These are phyloP conservation scores for Buathra laborator DNA, from an alignment of 2,888 invertebrate genomes.

Conservation along the genomic window DNA sequence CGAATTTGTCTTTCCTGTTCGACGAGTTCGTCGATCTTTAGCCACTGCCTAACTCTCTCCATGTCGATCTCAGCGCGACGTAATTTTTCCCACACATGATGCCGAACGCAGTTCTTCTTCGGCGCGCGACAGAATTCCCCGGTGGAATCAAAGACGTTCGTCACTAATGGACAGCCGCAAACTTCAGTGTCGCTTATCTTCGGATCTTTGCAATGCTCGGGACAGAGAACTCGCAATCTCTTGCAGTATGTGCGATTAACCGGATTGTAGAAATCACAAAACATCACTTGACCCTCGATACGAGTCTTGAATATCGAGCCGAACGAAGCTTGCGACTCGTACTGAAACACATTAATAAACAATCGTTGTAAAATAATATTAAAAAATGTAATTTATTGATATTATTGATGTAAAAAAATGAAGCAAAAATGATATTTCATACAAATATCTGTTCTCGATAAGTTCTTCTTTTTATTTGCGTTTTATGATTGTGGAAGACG, in stretches of 20 bases:
- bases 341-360: conserved; percentile 85
- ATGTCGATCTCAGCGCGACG: conserved; percentile 97
- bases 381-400: too few relatives aligned
- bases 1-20: conserved; percentile 97
- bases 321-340: conserved; percentile 98
- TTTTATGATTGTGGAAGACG: too few relatives aligned
- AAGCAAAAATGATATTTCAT: too few relatives aligned
- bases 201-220: conserved; percentile 98
- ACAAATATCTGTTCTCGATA: too few relatives aligned
- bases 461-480: too few relatives aligned
- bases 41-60: conserved; percentile 96
- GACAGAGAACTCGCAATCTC: conserved; percentile 96
- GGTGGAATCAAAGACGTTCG: conserved; percentile 91
- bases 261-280: conserved; percentile 98
- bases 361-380: too few relatives aligned
- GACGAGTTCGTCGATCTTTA: conserved; percentile 96
- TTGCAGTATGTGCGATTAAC: conserved; percentile 97
- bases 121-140: conserved; percentile 95
- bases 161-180: conserved; percentile 90
- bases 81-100: conserved; percentile 98
- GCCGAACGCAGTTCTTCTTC: conserved; percentile 96
- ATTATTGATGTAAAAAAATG: too few relatives aligned
- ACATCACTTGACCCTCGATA: conserved; percentile 98
- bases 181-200: conserved; percentile 95
- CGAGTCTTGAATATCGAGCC: conserved; percentile 97